phyloP scores from a whole-genome alignment of 2,113 vertebrate species.

The Eurystomus gularis region DNA sequence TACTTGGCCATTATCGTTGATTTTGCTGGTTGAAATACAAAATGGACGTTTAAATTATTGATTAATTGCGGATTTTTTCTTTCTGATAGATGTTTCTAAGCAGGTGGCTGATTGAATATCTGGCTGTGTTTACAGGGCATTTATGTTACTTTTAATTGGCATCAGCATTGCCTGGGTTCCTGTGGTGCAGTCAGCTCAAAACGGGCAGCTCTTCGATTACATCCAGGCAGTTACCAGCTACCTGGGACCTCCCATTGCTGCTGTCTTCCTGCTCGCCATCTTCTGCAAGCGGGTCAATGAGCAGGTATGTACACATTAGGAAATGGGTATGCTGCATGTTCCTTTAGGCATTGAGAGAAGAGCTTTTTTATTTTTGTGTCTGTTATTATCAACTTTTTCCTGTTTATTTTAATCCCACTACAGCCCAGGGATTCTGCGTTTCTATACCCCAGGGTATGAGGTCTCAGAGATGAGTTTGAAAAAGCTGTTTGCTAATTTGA shows the following conservation, averaged over 20 bases:
- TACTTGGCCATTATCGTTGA: background rate
- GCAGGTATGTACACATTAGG: constrained; percentile 68
- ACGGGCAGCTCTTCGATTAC: constrained; percentile 94
- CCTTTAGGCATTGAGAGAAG: background rate
- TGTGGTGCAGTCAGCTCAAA: constrained; percentile 87
- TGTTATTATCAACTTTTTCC: background rate
- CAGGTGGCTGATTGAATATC: constrained; percentile 20
- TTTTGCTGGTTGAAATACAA: constrained; percentile 7
- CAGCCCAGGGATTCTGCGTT: background rate
- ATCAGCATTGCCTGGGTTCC: constrained; percentile 97
- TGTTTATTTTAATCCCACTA: background rate
- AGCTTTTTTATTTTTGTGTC: background rate
- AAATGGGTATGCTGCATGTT: background rate
- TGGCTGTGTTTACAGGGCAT: constrained; percentile 78
- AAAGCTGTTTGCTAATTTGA: background rate
- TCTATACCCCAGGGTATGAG: background rate
- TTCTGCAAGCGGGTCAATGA: constrained; percentile 94
- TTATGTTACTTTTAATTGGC: constrained; percentile 87
- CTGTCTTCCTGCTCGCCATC: constrained; percentile 88
- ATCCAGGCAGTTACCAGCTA: constrained; percentile 93
- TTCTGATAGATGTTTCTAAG: constrained; percentile 9
- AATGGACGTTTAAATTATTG: background rate
- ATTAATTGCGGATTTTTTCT: background rate
- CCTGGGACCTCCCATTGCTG: constrained; percentile 89
- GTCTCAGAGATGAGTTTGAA: background rate